Conservation (phyloP, 2,888 invertebrate species). For the Nesidiocoris tenuis region DNA sequence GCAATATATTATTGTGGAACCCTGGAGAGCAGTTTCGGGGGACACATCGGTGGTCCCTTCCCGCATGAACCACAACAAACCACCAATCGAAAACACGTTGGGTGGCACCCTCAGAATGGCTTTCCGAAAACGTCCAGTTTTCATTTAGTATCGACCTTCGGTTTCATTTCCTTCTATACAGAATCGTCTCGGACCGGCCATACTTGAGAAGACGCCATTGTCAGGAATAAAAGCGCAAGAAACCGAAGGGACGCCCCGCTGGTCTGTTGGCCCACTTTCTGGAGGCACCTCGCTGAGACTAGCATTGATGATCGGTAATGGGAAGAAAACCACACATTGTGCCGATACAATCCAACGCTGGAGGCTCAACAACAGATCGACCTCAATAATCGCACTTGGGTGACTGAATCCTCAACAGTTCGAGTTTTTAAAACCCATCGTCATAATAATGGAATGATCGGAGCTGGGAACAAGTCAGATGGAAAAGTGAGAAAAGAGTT, state of each 20-base stretch:
- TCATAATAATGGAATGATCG: too few relatives aligned
- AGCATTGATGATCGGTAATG: background rate
- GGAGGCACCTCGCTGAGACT: slow-evolving; percentile 18
- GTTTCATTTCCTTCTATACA: background rate
- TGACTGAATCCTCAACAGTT: too few relatives aligned
- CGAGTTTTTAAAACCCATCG: too few relatives aligned
- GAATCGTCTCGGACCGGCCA: background rate
- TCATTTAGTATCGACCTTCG: background rate
- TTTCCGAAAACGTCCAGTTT: background rate
- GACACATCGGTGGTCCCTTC: background rate
- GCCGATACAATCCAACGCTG: background rate
- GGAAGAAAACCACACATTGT: background rate
- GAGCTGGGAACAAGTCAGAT: too few relatives aligned
- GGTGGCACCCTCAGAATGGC: background rate
- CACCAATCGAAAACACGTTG: background rate
- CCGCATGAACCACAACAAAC: background rate
- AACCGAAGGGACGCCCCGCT: slow-evolving; percentile 20
- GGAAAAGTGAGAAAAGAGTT: too few relatives aligned
- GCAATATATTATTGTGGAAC: background rate
- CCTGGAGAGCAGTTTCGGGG: background rate
- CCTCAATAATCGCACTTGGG: too few relatives aligned
- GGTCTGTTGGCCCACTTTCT: slow-evolving; percentile 42
- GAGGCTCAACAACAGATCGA: background rate
- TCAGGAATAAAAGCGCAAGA: background rate
- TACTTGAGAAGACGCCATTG: background rate